Base-by-base conservation (phyloP, 1,140 invertebrate species). In the Zaprionus camerounensis region DNA sequence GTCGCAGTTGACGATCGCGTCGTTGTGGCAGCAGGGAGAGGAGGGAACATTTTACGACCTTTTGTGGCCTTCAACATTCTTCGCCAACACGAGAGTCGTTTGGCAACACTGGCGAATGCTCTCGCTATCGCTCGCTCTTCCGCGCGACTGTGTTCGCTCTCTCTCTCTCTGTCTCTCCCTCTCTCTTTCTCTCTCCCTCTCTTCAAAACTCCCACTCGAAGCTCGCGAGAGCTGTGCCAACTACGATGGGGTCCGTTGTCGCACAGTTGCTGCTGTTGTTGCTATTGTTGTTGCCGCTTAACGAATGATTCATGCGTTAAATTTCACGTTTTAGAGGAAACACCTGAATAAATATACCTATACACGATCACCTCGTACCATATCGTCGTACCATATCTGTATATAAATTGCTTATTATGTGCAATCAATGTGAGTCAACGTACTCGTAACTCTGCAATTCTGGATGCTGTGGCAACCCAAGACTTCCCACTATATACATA, bases 51-150 rank as follows among this genome's bases (percentile, higher is more conserved):
- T 72, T 76, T 64, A 68, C 81, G 65, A 84, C 55, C 82, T 81
- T 78, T 84, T 71, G 70, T 78, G 82, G 82, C 82, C 82, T 85
- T 84, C 82, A 76, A 46, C 72, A 87, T 86, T 87, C 82, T 82
- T 87, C 24, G 38, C 67, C 57, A 11, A 49, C 31, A 56, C 57
- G 34, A 41, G 34, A 41, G 63, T 77, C 57, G 46, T 73, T 73
- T 63, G 61, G 46, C 76, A 78, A 75, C 76, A 78, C 76, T 78
- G 71, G 44, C 38, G 26, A 59, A 38, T 28, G 59, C 59, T 51
- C 59, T 71, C 22, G 57, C 55, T 64, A 62, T 64, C 38, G 36
- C 31, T 41, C 58, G 46, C 31, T 20, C 63, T 63, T 11, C 51
- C 20, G 7, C n/a, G 12, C 11, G 17, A 41, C 6, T 17, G 41